Conservation (phyloP, 2,888 invertebrate genomes). For the Norana najaformis region DNA sequence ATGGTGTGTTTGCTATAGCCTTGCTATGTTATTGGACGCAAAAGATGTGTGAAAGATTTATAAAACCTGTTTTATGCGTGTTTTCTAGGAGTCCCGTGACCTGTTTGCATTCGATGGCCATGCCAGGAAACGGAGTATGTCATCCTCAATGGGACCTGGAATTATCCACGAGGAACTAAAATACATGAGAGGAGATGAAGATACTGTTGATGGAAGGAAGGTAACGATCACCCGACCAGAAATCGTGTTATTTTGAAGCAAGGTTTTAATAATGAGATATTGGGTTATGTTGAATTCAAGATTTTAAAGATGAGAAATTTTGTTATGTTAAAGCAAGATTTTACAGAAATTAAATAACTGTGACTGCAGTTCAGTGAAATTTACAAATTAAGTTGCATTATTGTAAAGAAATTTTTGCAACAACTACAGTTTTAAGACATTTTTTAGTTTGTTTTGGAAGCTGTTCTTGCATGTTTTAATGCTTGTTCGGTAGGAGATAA, state of each 20-base stretch:
- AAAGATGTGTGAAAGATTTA: too few species aligned
- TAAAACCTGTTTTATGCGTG: not conserved
- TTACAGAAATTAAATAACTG: too few species aligned
- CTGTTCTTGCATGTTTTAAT: not conserved
- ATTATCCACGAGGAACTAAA: conserved; percentile 36
- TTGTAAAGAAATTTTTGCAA: too few species aligned
- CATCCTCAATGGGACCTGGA: conserved; percentile 18
- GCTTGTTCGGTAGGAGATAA: not conserved
- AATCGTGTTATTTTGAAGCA: not conserved
- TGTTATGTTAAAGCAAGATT: not conserved
- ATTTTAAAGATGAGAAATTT: not conserved
- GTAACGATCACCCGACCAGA: conserved; percentile 66
- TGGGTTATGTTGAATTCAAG: not conserved
- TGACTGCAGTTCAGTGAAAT: too few species aligned
- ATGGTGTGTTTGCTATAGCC: too few species aligned
- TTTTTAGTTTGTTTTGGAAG: too few species aligned
- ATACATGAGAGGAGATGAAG: conserved; percentile 33
- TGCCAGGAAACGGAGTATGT: conserved; percentile 7
- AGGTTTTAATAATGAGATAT: too few species aligned
- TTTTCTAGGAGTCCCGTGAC: conserved; percentile 62
- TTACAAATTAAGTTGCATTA: too few species aligned
- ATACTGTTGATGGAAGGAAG: conserved; percentile 73
- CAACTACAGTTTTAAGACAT: too few species aligned
- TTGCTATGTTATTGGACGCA: too few species aligned
- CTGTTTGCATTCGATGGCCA: conserved; percentile 66